phyloP scores from a whole-genome alignment of 2,113 vertebrate species.

The Zootoca vivipara region DNA sequence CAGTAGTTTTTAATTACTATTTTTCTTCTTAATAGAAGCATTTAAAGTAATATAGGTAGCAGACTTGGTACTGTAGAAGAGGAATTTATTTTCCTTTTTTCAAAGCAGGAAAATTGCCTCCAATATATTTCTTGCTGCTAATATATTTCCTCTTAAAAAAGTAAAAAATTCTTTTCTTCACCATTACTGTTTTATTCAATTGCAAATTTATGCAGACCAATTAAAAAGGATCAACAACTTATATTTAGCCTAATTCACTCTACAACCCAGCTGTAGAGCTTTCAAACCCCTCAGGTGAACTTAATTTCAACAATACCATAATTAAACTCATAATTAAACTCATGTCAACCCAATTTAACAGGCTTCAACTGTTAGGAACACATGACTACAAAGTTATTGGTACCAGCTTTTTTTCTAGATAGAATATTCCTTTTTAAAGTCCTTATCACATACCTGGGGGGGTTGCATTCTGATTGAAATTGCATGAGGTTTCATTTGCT shows the following conservation, averaged over 20 bases:
- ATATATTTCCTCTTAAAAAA: background rate
- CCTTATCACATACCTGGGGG: conserved; percentile 62
- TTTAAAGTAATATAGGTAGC: background rate
- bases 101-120: background rate
- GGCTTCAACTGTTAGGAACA: background rate
- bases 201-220: background rate
- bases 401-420: background rate
- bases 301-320: background rate
- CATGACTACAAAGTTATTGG: background rate
- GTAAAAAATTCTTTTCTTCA: background rate
- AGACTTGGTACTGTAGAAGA: background rate
- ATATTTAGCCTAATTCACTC: too few species aligned
- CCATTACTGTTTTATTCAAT: background rate
- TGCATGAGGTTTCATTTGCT: conserved; percentile 36
- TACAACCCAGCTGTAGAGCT: background rate
- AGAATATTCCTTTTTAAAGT: background rate
- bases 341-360: background rate
- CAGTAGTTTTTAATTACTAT: background rate
- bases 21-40: background rate
- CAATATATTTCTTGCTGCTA: background rate
- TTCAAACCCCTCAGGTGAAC: background rate
- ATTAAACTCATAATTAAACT: background rate
- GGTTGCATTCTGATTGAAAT: background rate
- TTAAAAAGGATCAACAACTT: background rate
- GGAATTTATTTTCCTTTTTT: background rate